A percentile compares a stretch with the other conserved stretches of the same genome.
These are phyloP conservation scores for Cassiopea xamachana DNA, from an alignment of 30 jellyfish, hydroid and myxozoan genomes.

Conservation along the genomic window DNA sequence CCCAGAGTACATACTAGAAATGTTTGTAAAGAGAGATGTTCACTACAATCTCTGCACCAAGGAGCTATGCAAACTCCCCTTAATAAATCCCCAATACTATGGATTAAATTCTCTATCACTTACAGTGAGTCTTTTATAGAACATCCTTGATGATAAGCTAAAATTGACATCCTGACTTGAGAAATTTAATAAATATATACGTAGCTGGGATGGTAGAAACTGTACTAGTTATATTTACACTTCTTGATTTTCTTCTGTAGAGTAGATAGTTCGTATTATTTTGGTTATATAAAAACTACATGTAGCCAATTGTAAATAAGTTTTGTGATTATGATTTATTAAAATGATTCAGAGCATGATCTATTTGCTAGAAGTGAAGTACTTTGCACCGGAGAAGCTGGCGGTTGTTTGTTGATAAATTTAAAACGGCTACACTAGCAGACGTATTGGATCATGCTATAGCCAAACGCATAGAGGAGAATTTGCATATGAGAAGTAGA, in stretches of 20 bases:
- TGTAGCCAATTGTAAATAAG: not conserved
- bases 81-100: not conserved
- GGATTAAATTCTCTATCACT: not conserved
- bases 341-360: too few species aligned
- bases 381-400: too few species aligned
- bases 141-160: not conserved
- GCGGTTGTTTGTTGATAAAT: too few species aligned
- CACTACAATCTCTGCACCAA: constrained; percentile 1
- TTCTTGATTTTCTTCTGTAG: not conserved
- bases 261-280: not conserved
- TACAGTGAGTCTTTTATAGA: not conserved
- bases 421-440: too few species aligned
- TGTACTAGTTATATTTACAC: not conserved
- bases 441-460: too few species aligned
- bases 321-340: too few species aligned
- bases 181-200: not conserved
- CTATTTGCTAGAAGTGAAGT: too few species aligned
- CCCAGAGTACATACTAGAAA: too few species aligned
- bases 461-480: too few species aligned
- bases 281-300: not conserved
- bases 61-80: not conserved
- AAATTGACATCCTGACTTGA: not conserved
- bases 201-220: constrained; percentile 6
- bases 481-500: too few species aligned
- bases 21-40: not conserved